phyloP scores from a whole-genome alignment of 2,888 invertebrate genomes.

The Icerya purchasi region DNA sequence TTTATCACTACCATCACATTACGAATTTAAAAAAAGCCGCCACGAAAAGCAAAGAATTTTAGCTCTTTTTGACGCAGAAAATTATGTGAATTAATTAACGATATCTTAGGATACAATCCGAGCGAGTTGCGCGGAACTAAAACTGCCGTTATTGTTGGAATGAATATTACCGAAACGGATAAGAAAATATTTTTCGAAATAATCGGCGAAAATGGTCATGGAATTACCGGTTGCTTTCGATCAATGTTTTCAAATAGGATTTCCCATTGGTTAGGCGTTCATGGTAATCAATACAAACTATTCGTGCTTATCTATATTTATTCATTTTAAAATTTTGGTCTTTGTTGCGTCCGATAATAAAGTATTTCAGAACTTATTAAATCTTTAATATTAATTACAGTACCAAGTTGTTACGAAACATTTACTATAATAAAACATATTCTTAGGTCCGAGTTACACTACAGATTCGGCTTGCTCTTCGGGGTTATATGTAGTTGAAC shows the following conservation, averaged over 20 bases:
- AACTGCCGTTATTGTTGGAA: constrained; percentile 4
- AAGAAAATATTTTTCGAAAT: neutral
- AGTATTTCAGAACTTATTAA: too few relatives aligned
- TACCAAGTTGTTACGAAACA: too few relatives aligned
- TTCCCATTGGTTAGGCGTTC: constrained; percentile 5
- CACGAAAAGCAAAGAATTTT: too few relatives aligned
- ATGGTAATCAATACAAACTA: too few relatives aligned
- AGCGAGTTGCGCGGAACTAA: neutral
- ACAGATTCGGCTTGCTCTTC: constrained; percentile 8
- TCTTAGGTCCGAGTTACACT: constrained; percentile 5
- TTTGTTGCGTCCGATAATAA: too few relatives aligned
- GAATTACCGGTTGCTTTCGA: neutral
- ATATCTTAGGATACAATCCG: constrained; percentile 10
- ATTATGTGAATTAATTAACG: too few relatives aligned
- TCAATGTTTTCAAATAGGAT: constrained; percentile 5
- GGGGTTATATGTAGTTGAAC: constrained; percentile 3
- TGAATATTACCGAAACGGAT: constrained; percentile 6
- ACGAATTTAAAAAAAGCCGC: too few relatives aligned
- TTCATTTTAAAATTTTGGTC: too few relatives aligned
- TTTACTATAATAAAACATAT: neutral
- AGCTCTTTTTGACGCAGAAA: too few relatives aligned
- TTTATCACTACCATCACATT: too few relatives aligned
- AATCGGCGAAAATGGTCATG: constrained; percentile 1
- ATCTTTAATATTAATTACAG: too few relatives aligned
- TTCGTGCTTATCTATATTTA: too few relatives aligned